Base-by-base conservation (phyloP, 1,140 invertebrate species). In the Caenorhabditis remanei region DNA sequence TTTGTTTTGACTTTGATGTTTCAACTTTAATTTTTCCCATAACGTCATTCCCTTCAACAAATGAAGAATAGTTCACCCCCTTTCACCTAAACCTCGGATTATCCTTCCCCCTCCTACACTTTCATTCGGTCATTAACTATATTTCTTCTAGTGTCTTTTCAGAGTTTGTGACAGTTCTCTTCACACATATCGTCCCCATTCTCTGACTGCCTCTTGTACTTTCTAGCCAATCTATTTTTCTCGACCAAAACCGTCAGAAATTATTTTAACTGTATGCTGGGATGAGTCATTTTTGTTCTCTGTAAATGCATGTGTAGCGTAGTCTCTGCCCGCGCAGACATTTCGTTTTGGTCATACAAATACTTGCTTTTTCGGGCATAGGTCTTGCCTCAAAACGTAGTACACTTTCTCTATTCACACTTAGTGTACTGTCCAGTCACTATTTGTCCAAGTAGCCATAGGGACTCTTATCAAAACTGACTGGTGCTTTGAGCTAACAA, bases 321-420 rank as follows among this genome's bases (percentile, higher is more conserved):
- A 79, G 71, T 71, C 71, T 79, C 5, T 79, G n/a, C 5, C 46
- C 24, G 71, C 71, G 71, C 46, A 79, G 71, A 79, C 71, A 79
- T 79, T 79, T 16, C 19, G 41, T 32, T 32, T 71, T 19, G 67
- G 71, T 79, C 71, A 71, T 71, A 71, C 65, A 71, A 71, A 71
- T 71, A 71, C 71, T 46, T 46, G 71, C 21, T 48, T 48, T 3
- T 50, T 24, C 16, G 46, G 43, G 3, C 43, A 32, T 32, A 9
- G 40, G 43, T 21, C 71, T 79, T 50, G 21, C 61, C 8, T 63
- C 61, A 63, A 63, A 50, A 79, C 43, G 19, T 50, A 21, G 71
- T 50, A 79, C 71, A 50, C 71, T 53, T 48, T 79, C 71, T 48
- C n/a, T 63, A 79, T 79, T 79, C 71, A 79, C 71, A 79, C 71